These are phyloP conservation scores for Sapayoa aenigma DNA, from an alignment of 2,113 vertebrate species.

Conservation along the genomic window DNA sequence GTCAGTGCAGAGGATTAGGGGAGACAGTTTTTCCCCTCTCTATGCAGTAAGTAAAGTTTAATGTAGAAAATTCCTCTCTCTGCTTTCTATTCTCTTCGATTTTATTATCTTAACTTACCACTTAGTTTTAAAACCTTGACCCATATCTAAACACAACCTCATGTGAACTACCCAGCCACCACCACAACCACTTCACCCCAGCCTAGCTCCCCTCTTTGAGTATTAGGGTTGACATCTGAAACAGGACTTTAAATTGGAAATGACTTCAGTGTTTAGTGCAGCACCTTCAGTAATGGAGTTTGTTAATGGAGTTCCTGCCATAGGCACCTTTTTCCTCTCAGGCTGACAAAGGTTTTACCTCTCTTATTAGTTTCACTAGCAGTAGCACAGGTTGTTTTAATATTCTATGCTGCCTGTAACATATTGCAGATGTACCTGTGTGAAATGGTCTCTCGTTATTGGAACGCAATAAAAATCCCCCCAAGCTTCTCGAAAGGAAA, in stretches of 20 bases:
- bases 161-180: background rate
- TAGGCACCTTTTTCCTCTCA: background rate
- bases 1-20: background rate
- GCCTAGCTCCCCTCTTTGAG: background rate
- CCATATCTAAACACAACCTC: conserved; percentile 33
- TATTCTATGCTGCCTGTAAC: conserved; percentile 55
- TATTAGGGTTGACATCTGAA: background rate
- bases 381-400: conserved; percentile 67
- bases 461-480: conserved; percentile 56
- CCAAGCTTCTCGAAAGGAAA: conserved; percentile 36
- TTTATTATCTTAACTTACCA: conserved; percentile 32
- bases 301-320: background rate
- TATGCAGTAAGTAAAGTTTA: background rate
- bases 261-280: background rate
- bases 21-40: background rate
- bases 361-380: conserved; percentile 46
- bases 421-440: conserved; percentile 60
- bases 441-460: conserved; percentile 47
- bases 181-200: background rate
- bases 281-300: background rate
- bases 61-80: background rate
- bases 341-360: conserved; percentile 28
- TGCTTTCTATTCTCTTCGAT: background rate
- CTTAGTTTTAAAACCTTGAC: conserved; percentile 16
- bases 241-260: background rate